A percentile compares a stretch with the other conserved stretches of the same genome.
Evolutionary conservation across 1,140 invertebrate species (phyloP).

Genomic region (Acromyrmex heyeri): DNA sequence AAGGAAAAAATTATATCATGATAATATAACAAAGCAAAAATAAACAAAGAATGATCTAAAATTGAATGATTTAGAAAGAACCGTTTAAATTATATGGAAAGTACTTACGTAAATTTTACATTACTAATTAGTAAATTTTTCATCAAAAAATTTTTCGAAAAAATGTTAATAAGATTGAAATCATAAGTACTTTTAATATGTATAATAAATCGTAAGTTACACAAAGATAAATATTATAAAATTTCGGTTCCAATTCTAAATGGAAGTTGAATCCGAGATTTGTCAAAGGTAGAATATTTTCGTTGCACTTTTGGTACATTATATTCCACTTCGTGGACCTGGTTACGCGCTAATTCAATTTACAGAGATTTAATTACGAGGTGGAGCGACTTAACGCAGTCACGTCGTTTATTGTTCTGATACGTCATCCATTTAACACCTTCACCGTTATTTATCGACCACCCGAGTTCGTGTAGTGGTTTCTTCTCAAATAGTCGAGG

Average conservation of each 20-base stretch:
- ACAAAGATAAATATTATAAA: background rate
- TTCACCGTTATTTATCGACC: constrained; percentile 28
- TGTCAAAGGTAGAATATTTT: constrained; percentile 2
- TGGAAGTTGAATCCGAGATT: background rate
- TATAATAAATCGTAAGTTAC: background rate
- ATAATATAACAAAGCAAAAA: background rate
- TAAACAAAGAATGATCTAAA: background rate
- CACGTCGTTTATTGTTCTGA: constrained; percentile 26
- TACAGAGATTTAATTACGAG: constrained; percentile 31
- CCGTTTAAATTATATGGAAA: background rate
- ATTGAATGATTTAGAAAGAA: background rate
- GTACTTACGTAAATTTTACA: background rate
- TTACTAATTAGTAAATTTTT: no score
- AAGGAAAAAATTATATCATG: background rate
- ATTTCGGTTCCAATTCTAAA: background rate
- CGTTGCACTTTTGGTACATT: constrained; percentile 9
- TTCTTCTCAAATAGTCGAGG: background rate
- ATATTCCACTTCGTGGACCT: constrained; percentile 29
- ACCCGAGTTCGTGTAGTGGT: background rate
- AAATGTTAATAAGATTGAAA: background rate
- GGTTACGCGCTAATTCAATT: constrained; percentile 38
- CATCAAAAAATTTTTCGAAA: background rate
- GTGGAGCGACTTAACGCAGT: background rate
- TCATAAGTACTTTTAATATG: background rate
- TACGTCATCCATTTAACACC: constrained; percentile 15